Evolutionary conservation across 2,888 invertebrate species (phyloP).

Genomic region (Buathra laborator): DNA sequence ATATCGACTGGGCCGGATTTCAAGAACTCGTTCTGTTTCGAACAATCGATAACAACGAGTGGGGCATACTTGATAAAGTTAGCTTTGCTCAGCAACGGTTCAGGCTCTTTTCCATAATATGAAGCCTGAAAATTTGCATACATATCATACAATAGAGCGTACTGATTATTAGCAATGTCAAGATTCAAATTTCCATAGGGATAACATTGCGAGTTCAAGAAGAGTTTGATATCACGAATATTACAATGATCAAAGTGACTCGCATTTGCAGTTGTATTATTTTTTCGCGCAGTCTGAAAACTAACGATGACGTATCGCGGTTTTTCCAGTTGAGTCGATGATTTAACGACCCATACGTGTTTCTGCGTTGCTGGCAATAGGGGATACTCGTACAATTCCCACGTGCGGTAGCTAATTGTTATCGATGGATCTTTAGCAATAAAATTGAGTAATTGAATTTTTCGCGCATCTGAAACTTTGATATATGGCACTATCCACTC

Average conservation of each 20-base stretch:
- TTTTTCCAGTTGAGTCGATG: constrained; percentile 37
- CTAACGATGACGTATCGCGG: constrained; percentile 25
- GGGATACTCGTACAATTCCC: constrained; percentile 82
- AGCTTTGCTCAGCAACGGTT: too few relatives aligned
- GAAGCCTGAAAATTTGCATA: neutral
- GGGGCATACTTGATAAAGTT: too few relatives aligned
- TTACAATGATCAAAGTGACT: constrained; percentile 28
- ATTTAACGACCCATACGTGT: constrained; percentile 31
- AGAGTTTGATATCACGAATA: constrained; percentile 7
- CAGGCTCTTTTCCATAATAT: neutral
- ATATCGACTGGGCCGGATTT: too few relatives aligned
- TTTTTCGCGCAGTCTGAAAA: constrained; percentile 13
- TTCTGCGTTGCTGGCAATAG: constrained; percentile 71
- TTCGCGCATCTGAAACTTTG: constrained; percentile 56
- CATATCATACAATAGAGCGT: neutral
- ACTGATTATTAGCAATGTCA: constrained; percentile 24
- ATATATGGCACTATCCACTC: constrained; percentile 69
- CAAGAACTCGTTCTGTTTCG: too few relatives aligned
- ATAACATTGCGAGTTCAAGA: constrained; percentile 22
- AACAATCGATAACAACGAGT: too few relatives aligned
- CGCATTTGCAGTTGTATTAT: neutral
- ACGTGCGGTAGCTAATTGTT: constrained; percentile 76
- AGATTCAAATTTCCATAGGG: neutral
- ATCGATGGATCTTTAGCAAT: constrained; percentile 64
- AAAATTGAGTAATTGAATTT: constrained; percentile 65